phyloP scores from a whole-genome alignment of 2,113 vertebrate genomes.

The Mixornis gularis region DNA sequence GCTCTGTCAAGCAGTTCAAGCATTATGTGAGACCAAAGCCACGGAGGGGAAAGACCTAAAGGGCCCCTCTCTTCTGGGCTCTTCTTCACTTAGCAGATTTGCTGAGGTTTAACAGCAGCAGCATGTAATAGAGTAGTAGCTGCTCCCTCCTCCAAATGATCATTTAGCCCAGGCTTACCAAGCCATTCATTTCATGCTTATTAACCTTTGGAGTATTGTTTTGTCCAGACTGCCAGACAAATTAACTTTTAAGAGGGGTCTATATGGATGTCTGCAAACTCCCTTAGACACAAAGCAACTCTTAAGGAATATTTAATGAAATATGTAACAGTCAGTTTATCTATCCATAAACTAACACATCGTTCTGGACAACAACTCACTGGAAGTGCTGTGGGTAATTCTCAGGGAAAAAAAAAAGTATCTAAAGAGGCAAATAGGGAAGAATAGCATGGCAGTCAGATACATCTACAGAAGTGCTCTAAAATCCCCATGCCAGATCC shows the following conservation, averaged over 20 bases:
- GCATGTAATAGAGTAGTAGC: neutral
- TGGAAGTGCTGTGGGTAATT: neutral
- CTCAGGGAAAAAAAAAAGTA: neutral
- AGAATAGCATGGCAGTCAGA: neutral
- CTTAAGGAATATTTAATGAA: constrained; percentile 54
- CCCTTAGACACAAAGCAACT: constrained; percentile 38
- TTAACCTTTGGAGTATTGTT: constrained; percentile 60
- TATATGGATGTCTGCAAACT: constrained; percentile 24
- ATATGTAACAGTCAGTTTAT: constrained; percentile 11
- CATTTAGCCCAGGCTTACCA: constrained; percentile 4
- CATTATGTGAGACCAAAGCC: neutral
- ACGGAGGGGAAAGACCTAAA: neutral
- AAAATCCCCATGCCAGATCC: neutral
- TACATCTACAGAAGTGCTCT: neutral
- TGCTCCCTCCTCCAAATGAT: constrained; percentile 16
- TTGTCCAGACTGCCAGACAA: constrained; percentile 51
- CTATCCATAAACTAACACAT: constrained; percentile 11
- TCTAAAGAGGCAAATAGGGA: neutral
- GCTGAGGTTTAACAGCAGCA: neutral
- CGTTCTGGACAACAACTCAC: neutral
- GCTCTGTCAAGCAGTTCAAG: neutral
- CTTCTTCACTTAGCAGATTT: neutral
- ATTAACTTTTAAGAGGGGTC: constrained; percentile 28
- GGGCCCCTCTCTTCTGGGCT: neutral
- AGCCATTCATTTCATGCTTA: constrained; percentile 35